Base-by-base conservation (phyloP, 2,888 invertebrate genomes). In the Acanthosepion lycidas region DNA sequence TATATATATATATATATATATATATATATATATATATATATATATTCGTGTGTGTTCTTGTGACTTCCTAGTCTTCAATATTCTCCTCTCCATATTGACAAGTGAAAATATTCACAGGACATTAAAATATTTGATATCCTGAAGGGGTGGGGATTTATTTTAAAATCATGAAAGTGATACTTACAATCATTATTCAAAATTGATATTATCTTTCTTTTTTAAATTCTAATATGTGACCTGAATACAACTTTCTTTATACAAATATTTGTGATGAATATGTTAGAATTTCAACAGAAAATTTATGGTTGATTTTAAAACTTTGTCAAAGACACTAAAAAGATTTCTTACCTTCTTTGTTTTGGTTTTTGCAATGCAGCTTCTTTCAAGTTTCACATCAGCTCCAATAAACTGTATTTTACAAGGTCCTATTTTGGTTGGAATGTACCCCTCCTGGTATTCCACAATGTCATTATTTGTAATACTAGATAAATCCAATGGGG, bases 401-500 rank as follows among this genome's bases (percentile, higher is more conserved):
- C 93, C 93, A 93, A 93, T 53, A 33, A 93, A 93, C 51, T 93
- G 93, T 93, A 93, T 93, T 53, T 93, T 93, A 93, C 93, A 93
- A 93, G 93, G 93, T 49, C 93, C 93, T 53, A 93, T 93, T 93
- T 93, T 93, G 49, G 93, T 53, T 53, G 93, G 93, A 93, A 93
- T 93, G 51, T 93, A 93, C 51, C 93, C 93, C 48, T 93, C 93
- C 51, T 93, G 93, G 93, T 93, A 49, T 93, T 93, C 93, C 93
- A n/a, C 51, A 53, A n/a, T 49, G 49, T n/a, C 49, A 53, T 93
- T 53, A 93, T 93, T 93, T 49, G 93, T 93, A 51, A 93, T 48
- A 51, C 53, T 49, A 53, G 93, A 93, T 93, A 93, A 93, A 93
- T 93, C 93, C 93, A 93, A 93, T n/a, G 49, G 93, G 18, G 93